phyloP scores from a whole-genome alignment of 2,888 invertebrate species.

The Argynnis bischoffii region DNA sequence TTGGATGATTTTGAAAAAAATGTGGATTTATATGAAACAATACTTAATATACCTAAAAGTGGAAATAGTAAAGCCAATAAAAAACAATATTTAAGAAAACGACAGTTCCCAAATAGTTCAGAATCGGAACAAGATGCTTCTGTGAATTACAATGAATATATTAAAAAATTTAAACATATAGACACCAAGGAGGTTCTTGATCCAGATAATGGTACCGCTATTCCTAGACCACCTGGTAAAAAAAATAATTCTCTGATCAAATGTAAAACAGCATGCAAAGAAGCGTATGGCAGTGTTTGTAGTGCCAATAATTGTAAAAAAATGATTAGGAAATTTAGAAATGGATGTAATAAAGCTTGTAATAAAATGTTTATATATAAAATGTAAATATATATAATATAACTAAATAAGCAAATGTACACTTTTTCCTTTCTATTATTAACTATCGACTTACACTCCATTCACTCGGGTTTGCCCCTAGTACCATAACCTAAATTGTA shows the following conservation, averaged over 20 bases:
- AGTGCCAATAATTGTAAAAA: constrained; percentile 41
- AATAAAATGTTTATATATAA: constrained; percentile 44
- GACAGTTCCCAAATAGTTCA: not conserved
- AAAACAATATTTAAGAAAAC: not conserved
- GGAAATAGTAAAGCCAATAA: not conserved
- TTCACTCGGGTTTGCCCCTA: too few relatives aligned
- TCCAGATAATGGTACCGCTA: constrained; percentile 10
- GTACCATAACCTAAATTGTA: too few relatives aligned
- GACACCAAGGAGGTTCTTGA: constrained; percentile 27
- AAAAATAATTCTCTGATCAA: constrained; percentile 11
- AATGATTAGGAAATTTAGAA: constrained; percentile 42
- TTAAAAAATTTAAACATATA: constrained; percentile 28
- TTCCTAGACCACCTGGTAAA: not conserved
- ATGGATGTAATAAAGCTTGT: constrained; percentile 50
- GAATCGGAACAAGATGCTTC: constrained; percentile 1
- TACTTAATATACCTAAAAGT: not conserved
- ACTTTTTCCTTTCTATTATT: not conserved
- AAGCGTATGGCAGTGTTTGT: constrained; percentile 44
- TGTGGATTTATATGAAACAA: not conserved
- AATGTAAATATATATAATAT: not conserved
- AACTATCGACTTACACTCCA: too few relatives aligned
- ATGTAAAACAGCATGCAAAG: constrained; percentile 51
- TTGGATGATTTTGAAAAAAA: not conserved
- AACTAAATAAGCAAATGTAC: not conserved
- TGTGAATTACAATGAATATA: not conserved